Conservation (phyloP, 2,888 invertebrate species). For the Lycophotia porphyrea region DNA sequence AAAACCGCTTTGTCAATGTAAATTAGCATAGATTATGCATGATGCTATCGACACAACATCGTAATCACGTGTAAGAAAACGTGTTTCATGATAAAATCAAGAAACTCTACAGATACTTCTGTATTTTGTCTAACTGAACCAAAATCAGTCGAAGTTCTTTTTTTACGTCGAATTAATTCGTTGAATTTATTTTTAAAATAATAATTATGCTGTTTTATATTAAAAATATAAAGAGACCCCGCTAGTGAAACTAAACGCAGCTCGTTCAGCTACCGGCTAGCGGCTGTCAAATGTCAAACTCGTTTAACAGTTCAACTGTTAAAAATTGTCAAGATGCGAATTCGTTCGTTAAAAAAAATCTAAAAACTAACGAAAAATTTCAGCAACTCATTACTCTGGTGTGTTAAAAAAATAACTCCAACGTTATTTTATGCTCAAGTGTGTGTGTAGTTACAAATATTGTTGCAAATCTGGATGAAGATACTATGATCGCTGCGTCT, state of each 20-base stretch:
- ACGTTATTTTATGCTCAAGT: slow-evolving; percentile 69
- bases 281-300: too few relatives aligned
- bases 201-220: background rate
- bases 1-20: background rate
- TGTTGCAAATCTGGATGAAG: slow-evolving; percentile 96
- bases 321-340: slow-evolving; percentile 14
- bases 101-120: background rate
- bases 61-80: slow-evolving; percentile 13
- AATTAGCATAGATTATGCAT: background rate
- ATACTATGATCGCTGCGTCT: slow-evolving; percentile 97
- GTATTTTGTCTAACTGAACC: background rate
- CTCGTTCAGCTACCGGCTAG: slow-evolving; percentile 27
- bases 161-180: background rate
- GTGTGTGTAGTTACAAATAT: slow-evolving; percentile 73
- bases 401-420: slow-evolving; percentile 37
- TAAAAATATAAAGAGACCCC: background rate
- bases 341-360: slow-evolving; percentile 39
- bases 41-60: background rate
- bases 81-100: background rate
- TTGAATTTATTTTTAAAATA: background rate
- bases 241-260: slow-evolving; percentile 2
- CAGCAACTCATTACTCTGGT: background rate
- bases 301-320: slow-evolving; percentile 14
- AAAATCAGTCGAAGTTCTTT: background rate
- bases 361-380: slow-evolving; percentile 21